phyloP scores from a whole-genome alignment of 2,888 invertebrate species.

The Drosophila ustulata region DNA sequence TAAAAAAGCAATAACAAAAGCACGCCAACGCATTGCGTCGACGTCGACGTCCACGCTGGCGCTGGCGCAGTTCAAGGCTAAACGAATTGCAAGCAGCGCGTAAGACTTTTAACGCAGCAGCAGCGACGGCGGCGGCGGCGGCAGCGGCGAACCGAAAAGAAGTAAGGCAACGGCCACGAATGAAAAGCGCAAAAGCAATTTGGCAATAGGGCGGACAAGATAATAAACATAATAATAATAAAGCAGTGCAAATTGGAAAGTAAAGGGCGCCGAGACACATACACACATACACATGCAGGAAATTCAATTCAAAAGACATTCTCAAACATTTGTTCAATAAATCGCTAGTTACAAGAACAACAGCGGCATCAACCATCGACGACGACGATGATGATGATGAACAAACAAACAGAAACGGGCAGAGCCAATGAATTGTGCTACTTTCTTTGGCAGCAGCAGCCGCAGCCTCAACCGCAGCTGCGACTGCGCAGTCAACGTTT shows the following conservation, averaged over 20 bases:
- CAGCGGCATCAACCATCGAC: constrained; percentile 29
- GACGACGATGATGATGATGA: constrained; percentile 31
- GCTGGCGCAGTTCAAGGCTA: constrained; percentile 57
- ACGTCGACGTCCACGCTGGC: constrained; percentile 19
- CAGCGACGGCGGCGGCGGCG: neutral
- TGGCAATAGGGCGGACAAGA: constrained; percentile 44
- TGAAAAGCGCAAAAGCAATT: constrained; percentile 37
- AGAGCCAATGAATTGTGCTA: constrained; percentile 73
- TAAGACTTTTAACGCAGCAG: constrained; percentile 11
- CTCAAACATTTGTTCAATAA: constrained; percentile 50
- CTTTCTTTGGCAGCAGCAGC: constrained; percentile 67
- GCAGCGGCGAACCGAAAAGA: constrained; percentile 8
- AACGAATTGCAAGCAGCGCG: constrained; percentile 41
- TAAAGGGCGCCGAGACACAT: constrained; percentile 54
- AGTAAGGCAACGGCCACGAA: constrained; percentile 1
- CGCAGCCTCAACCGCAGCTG: constrained; percentile 16
- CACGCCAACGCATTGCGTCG: constrained; percentile 52
- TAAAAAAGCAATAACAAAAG: constrained; percentile 7
- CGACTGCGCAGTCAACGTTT: constrained; percentile 35
- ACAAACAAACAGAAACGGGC: constrained; percentile 49
- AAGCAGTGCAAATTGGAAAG: constrained; percentile 65
- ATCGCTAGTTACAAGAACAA: constrained; percentile 55
- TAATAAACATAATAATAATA: constrained; percentile 44
- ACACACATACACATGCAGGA: constrained; percentile 40
- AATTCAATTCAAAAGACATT: constrained; percentile 61